Base-by-base conservation (phyloP, 2,113 vertebrate species). In the Ctenodactylus gundi region DNA sequence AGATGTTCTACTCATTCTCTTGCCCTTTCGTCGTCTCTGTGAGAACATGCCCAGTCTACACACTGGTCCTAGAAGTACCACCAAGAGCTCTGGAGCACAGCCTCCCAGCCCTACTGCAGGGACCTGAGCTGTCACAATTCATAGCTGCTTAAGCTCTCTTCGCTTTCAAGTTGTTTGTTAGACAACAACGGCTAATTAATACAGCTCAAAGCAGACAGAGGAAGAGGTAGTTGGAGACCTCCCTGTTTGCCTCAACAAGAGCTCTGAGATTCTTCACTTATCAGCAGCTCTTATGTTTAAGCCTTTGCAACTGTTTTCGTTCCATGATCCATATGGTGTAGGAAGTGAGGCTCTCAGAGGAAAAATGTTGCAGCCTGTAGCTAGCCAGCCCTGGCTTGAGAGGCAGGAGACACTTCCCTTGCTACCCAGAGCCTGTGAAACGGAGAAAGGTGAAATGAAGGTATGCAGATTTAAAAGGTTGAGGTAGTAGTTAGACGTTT, bases 381-480 rank as follows among this genome's bases (percentile, higher is more conserved):
- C 34, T 49, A 91, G 65, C 58, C 4, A 67, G 36, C 62, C 6
- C 4, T 39, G 12, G 9, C 39, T 82, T 39, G 1, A 20, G 39
- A 82, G 53, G 46, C 41, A 94, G 3, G 10, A n/a, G n/a, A n/a
- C 13, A 9, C 1, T 1, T 0, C 0, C 1, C 25, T 53, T 78
- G 67, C 68, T 60, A 55, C 8, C 57, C 15, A 39, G n/a, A 77
- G 6, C 10, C 36, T 85, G 31, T 44, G 76, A 31, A 55, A 18
- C 3, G 41, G 18, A n/a, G 58, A 53, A 89, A 29, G 23, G 9
- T 41, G 34, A 77, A 90, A 15, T 0, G 3, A 14, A 44, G 0
- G 4, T 1, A 29, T 57, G 70, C 29, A 6, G 14, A 17, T 46
- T 55, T 41, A 8, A 73, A 27, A 44, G 14, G 34, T n/a, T n/a